A percentile compares a stretch with the other conserved stretches of the same genome.
Evolutionary conservation across 2,888 invertebrate species (phyloP).

Genomic region (Ochropleura leucogaster): DNA sequence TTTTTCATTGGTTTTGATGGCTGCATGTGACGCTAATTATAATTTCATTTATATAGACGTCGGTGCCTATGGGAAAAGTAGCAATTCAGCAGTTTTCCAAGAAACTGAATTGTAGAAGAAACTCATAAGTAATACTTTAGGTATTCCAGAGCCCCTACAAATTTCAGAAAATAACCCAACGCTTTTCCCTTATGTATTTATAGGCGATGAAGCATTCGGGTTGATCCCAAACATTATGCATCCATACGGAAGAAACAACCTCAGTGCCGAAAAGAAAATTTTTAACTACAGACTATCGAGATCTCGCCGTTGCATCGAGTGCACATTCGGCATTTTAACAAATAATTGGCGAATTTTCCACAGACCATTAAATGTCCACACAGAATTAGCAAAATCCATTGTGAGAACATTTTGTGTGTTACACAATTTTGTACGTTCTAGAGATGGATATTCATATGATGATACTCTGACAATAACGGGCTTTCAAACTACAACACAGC

Average conservation of each 20-base stretch:
- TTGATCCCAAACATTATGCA: too few relatives aligned
- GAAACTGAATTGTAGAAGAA: constrained; percentile 40
- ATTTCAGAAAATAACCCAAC: constrained; percentile 46
- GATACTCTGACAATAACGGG: constrained; percentile 40
- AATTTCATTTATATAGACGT: constrained; percentile 61
- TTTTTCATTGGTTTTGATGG: constrained; percentile 58
- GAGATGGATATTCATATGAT: constrained; percentile 39
- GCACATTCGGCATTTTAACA: constrained; percentile 8
- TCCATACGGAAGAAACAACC: too few relatives aligned
- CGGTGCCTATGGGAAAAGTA: constrained; percentile 58
- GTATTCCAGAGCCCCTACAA: constrained; percentile 42
- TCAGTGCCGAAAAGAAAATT: too few relatives aligned
- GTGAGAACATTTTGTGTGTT: constrained; percentile 41
- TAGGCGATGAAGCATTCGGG: constrained; percentile 35
- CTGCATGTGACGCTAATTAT: constrained; percentile 44
- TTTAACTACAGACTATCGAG: too few relatives aligned
- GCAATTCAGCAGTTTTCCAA: constrained; percentile 46
- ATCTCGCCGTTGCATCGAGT: too few relatives aligned
- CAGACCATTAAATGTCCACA: constrained; percentile 21
- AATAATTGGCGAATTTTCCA: constrained; percentile 34
- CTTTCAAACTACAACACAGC: constrained; percentile 37
- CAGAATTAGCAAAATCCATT: constrained; percentile 21
- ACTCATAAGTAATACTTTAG: constrained; percentile 36
- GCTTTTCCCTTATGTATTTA: constrained; percentile 43
- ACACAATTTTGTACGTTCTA: constrained; percentile 48